Evolutionary conservation across 2,888 invertebrate genomes (phyloP), one percentile per base, ranked within the genome.

Genomic region (Lasioglossum vierecki): DNA sequence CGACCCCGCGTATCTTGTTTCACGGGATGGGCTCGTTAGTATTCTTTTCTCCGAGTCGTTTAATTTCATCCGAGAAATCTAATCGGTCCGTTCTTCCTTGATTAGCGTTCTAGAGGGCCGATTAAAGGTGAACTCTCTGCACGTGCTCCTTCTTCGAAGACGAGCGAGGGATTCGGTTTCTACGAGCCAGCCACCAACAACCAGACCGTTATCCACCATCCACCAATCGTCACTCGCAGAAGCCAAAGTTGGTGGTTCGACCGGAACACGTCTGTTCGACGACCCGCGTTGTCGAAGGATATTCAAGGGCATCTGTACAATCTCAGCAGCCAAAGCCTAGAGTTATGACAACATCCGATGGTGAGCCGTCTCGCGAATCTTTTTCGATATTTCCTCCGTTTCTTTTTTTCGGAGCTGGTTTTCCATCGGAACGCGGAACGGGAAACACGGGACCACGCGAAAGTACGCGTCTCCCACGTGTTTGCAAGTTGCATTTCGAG

Each of bases 291-390:
- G 6, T n/a, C 22, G 41, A 26, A 78, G 26, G 26, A 60, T 53
- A 41, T 11, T 70, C 71, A 46, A 44, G 63, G 44, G 30, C 80
- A 68, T 78, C 66, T 44, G 41, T 30, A 8, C 49, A 18, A 79
- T 18, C 53, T 76, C 22, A 26, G 30, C 30, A 77, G 9, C 18
- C 53, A 44, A 83, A 78, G 41, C 6, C 53, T 41, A 44, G 81
- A 92, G 93, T 94, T 92, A 94, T 94, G 94, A 92, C 90, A 88
- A 91, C 93, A 93, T 87, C 89, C 80, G 89, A 94, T 93, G 94
- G 94, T 93, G 84, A 74, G 71, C 66, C 1, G 39, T 41, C n/a
- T n/a, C 39, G 39, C 66, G 66, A 30, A 30, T 30, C 30, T 30
- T 63, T 63, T 3, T 15, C 30, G 8, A 30, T 18, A 3, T 18